Evolutionary conservation across 2,888 invertebrate genomes (phyloP).

Genomic region (Thysanoteuthis rhombus): DNA sequence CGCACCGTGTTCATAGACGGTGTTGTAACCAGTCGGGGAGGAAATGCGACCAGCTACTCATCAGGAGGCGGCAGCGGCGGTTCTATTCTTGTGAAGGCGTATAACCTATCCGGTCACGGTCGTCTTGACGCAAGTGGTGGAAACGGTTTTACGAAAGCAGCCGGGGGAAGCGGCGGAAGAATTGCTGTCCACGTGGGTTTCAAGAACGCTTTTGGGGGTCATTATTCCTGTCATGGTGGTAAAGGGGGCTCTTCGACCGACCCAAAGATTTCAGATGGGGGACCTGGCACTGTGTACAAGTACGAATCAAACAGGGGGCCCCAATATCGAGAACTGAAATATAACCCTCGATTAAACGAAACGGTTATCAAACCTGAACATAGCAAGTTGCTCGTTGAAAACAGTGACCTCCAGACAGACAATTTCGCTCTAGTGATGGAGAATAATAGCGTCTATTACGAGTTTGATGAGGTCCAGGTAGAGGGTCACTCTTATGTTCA

Average conservation of each 20-base stretch:
- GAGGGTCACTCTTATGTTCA: slow-evolving; percentile 54
- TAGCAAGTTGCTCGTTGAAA: slow-evolving; percentile 49
- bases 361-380: slow-evolving; percentile 52
- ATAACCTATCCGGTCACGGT: slow-evolving; percentile 55
- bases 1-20: slow-evolving; percentile 50
- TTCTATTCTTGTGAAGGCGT: slow-evolving; percentile 47
- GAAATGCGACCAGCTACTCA: slow-evolving; percentile 36
- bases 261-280: slow-evolving; percentile 40
- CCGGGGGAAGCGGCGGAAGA: slow-evolving; percentile 54
- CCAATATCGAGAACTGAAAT: slow-evolving; percentile 55
- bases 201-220: slow-evolving; percentile 48
- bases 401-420: slow-evolving; percentile 42
- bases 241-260: slow-evolving; percentile 30
- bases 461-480: slow-evolving; percentile 54
- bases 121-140: slow-evolving; percentile 51
- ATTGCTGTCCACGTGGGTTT: slow-evolving; percentile 49
- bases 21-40: slow-evolving; percentile 43
- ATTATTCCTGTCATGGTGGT: slow-evolving; percentile 50
- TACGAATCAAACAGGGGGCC: slow-evolving; percentile 55
- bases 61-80: slow-evolving; percentile 56
- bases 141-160: slow-evolving; percentile 39
- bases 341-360: slow-evolving; percentile 49
- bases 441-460: slow-evolving; percentile 45
- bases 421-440: slow-evolving; percentile 56
- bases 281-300: slow-evolving; percentile 56